Percentiles rank a stretch among this genome's conserved stretches.
Evolutionary conservation across 2,113 vertebrate genomes (phyloP).

Genomic region (Oceanodroma tethys): DNA sequence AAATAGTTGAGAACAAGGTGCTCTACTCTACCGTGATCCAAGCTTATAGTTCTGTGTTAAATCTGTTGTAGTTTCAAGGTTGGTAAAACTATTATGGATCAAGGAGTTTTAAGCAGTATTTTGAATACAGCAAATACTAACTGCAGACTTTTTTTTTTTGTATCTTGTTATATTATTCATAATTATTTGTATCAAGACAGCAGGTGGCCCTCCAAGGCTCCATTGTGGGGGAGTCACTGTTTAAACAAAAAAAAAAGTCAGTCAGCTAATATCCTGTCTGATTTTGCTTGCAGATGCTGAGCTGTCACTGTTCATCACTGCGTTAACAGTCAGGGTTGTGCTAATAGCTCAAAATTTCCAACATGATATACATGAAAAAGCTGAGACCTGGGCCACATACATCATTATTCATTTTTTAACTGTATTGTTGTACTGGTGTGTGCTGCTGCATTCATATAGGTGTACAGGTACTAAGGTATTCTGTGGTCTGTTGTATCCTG

Average conservation of each 20-base stretch:
- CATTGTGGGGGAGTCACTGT: neutral
- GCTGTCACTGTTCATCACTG: neutral
- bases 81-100: neutral
- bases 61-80: neutral
- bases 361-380: neutral
- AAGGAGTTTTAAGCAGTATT: neutral
- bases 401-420: neutral
- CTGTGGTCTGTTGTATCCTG: neutral
- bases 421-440: accelerated
- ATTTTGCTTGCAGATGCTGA: conserved; percentile 1
- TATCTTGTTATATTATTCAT: neutral
- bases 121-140: neutral
- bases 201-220: neutral
- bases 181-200: neutral
- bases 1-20: neutral
- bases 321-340: neutral
- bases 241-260: neutral
- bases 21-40: neutral
- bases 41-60: neutral
- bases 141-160: neutral
- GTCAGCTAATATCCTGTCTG: neutral
- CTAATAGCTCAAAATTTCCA: neutral
- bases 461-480: neutral
- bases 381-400: neutral
- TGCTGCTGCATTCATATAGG: neutral